phyloP scores from a whole-genome alignment of 2,888 invertebrate genomes.

The Nebria brevicollis region DNA sequence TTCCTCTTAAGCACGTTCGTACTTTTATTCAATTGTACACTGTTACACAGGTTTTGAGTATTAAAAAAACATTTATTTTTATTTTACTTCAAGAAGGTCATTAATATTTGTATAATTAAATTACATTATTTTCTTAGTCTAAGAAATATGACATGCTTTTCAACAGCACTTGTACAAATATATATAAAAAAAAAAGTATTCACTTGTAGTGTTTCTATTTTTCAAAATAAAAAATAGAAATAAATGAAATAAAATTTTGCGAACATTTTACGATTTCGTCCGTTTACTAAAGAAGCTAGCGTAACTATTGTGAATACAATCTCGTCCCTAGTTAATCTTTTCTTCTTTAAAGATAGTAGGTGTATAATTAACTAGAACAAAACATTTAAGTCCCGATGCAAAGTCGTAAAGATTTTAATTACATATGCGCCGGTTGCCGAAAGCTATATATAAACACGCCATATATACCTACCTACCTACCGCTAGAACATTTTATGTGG shows the following conservation, averaged over 20 bases:
- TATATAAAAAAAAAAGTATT: too few species aligned
- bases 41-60: too few species aligned
- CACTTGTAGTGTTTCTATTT: too few species aligned
- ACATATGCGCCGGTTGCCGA: slow-evolving; percentile 19
- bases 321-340: neutral
- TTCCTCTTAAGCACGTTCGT: neutral
- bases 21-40: neutral
- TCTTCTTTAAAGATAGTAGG: neutral
- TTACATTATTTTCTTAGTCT: neutral
- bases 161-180: too few species aligned
- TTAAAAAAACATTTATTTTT: neutral
- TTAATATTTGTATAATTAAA: neutral
- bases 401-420: slow-evolving; percentile 27
- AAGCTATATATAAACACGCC: slow-evolving; percentile 9
- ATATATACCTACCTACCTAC: neutral
- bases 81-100: neutral
- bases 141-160: too few species aligned
- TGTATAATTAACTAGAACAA: neutral
- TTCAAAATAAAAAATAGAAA: too few species aligned
- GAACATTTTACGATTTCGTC: neutral
- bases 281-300: neutral
- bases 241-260: neutral
- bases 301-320: neutral
- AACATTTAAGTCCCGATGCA: slow-evolving; percentile 12
- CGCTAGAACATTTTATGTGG: slow-evolving; percentile 7